Base-by-base conservation (phyloP, 2,113 vertebrate genomes). In the Hymenochirus boettgeri region DNA sequence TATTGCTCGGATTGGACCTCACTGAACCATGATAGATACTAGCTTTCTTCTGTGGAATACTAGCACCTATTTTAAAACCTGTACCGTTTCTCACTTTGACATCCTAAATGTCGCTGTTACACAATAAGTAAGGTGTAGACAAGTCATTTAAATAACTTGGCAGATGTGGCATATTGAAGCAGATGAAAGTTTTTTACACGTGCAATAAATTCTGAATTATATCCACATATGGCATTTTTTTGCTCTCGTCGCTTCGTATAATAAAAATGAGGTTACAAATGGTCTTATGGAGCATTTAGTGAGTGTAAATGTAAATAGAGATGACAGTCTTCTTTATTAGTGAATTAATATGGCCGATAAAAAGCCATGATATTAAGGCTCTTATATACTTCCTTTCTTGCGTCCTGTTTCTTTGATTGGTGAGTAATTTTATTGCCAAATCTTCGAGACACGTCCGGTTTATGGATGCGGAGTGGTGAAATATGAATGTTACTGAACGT, bases 71-170 rank as follows among this genome's bases (percentile, higher is more conserved):
- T 58, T 58, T 58, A n/a, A 66, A 51, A 27, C 29, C 31, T 27
- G n/a, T 39, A 29, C 46, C n/a, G 46, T 66, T 66, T 51, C 46
- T 66, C 64, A 66, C 51, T 57, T 13, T 66, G 64, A 66, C 64
- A 66, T 26, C 22, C 45, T 66, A 66, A 66, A 66, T 47, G 55
- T 24, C 27, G 55, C 23, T 33, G 55, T 66, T 66, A 58, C n/a
- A n/a, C 55, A 58, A 66, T 66, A 66, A 66, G 64, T 66, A 66
- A 66, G 56, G 57, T 66, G 64, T 33, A 66, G 64, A 51, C 46
- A 27, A 58, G 55, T 37, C 64, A 66, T 66, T 66, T 66, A 66
- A 66, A 66, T 66, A 55, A 50, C 64, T 58, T 26, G 56, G 55
- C 64, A 66, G 64, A 66, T 66, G 55, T 33, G 27, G 46, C 55